A percentile compares a stretch with the other conserved stretches of the same genome.
These are phyloP conservation scores for Hiodon alosoides DNA, from an alignment of 2,113 vertebrate species.

Conservation along the genomic window DNA sequence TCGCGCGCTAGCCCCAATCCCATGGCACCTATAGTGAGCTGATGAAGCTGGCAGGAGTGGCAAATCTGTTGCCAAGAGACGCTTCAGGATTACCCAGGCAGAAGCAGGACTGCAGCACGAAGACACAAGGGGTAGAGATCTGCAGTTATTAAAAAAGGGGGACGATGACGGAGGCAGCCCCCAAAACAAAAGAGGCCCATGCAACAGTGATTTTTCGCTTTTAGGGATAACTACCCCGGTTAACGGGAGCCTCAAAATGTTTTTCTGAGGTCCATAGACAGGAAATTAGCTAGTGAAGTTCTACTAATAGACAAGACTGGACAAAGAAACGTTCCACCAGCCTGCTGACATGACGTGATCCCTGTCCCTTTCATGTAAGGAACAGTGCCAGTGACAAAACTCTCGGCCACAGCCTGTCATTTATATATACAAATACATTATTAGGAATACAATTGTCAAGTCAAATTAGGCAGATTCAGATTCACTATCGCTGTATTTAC, in stretches of 20 bases:
- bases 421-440: no score
- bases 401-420: no score
- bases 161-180: no score
- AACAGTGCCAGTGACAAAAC: no score
- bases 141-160: neutral
- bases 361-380: neutral
- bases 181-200: slow-evolving; percentile 1
- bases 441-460: no score
- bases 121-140: neutral
- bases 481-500: no score
- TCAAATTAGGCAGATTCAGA: no score
- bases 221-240: no score
- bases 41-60: no score
- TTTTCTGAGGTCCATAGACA: neutral
- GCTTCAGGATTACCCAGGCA: slow-evolving; percentile 2
- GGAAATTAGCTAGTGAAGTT: neutral
- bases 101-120: neutral
- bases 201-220: no score
- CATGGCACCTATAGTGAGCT: no score
- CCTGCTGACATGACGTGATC: slow-evolving; percentile 1
- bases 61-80: neutral
- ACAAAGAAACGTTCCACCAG: slow-evolving; percentile 13
- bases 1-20: no score
- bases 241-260: neutral
- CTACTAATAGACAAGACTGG: slow-evolving; percentile 15